phyloP scores from a whole-genome alignment of 2,113 vertebrate species.

The Amphilophus citrinellus region DNA sequence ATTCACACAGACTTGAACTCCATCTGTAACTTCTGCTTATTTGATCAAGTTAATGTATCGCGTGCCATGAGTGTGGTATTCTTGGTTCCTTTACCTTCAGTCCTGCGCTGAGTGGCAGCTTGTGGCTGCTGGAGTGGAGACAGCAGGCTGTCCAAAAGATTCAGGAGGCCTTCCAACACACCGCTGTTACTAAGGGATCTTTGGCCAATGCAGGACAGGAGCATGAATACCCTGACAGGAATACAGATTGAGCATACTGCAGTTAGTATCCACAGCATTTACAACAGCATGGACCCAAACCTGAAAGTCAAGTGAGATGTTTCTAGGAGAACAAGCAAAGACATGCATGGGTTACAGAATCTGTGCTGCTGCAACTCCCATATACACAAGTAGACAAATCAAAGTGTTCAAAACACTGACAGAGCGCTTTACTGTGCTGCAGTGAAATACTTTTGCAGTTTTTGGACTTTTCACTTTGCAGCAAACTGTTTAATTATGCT shows the following conservation, averaged over 20 bases:
- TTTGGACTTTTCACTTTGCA: neutral
- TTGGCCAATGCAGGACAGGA: constrained; percentile 98
- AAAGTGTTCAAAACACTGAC: neutral
- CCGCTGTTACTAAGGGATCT: constrained; percentile 98
- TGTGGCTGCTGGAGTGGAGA: constrained; percentile 93
- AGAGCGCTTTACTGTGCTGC: neutral
- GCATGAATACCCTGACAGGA: constrained; percentile 92
- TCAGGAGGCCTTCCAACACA: constrained; percentile 95
- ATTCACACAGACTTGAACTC: neutral
- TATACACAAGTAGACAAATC: neutral
- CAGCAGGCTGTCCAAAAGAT: constrained; percentile 93
- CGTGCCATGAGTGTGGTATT: neutral
- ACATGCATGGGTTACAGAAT: neutral
- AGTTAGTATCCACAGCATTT: neutral
- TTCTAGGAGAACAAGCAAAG: neutral
- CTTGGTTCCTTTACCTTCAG: constrained; percentile 85
- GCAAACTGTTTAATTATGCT: too few species aligned
- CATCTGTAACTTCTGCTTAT: neutral
- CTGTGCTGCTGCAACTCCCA: neutral
- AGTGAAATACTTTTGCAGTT: neutral
- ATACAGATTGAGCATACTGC: neutral
- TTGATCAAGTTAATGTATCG: neutral
- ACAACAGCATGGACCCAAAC: neutral
- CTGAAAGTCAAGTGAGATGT: neutral
- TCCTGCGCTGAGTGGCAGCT: constrained; percentile 83